A percentile compares a stretch with the other conserved stretches of the same genome.
phyloP scores from a whole-genome alignment of 2,888 invertebrate genomes.

The Rotaria magnacalcarata region DNA sequence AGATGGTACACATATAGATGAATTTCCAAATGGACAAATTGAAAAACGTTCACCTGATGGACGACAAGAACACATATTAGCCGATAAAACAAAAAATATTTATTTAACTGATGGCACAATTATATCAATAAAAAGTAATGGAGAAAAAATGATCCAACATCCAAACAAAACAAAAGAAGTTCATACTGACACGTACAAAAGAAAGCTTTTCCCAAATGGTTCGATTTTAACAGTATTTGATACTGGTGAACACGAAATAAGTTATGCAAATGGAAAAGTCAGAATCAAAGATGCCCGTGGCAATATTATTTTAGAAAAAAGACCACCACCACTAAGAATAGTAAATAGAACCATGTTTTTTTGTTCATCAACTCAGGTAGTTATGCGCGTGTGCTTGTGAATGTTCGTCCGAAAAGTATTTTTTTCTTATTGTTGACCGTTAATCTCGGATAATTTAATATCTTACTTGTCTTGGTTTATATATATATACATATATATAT shows the following conservation, averaged over 20 bases:
- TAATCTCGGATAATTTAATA: background rate
- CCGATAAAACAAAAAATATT: slow-evolving; percentile 75
- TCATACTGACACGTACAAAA: slow-evolving; percentile 76
- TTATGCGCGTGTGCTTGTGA: background rate
- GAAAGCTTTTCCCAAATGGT: slow-evolving; percentile 85
- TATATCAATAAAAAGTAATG: slow-evolving; percentile 61
- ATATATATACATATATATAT: no score
- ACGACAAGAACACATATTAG: slow-evolving; percentile 72
- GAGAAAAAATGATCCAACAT: slow-evolving; percentile 73
- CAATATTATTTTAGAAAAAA: slow-evolving; percentile 71
- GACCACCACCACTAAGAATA: background rate
- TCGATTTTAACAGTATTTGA: slow-evolving; percentile 81
- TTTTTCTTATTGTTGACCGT: background rate
- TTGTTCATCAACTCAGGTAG: background rate
- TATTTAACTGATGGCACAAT: slow-evolving; percentile 71
- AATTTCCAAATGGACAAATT: slow-evolving; percentile 80
- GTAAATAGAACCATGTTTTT: background rate
- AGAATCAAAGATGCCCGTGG: slow-evolving; percentile 80
- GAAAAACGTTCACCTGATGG: slow-evolving; percentile 77
- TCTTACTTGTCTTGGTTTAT: background rate
- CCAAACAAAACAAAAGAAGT: slow-evolving; percentile 84
- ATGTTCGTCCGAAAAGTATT: background rate
- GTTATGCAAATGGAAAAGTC: slow-evolving; percentile 81
- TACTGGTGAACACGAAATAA: slow-evolving; percentile 81
- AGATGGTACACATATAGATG: slow-evolving; percentile 78